phyloP scores from a whole-genome alignment of 2,113 vertebrate genomes.

The Mus pahari region DNA sequence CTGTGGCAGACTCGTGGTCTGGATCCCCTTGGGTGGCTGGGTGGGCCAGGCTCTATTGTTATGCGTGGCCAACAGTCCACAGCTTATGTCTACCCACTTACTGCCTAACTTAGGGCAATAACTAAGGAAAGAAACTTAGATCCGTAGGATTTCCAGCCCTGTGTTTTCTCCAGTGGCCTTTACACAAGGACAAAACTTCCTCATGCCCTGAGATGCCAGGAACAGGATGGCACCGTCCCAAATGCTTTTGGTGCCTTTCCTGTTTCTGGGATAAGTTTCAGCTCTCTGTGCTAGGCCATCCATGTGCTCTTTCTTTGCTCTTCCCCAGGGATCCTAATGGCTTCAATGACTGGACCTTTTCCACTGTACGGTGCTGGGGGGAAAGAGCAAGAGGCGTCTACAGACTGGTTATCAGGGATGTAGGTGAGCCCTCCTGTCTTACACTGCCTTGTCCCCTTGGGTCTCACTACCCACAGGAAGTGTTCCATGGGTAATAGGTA shows the following conservation, averaged over 20 bases:
- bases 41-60: not conserved
- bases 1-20: not conserved
- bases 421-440: slow-evolving; percentile 86
- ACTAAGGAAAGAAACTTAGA: not conserved
- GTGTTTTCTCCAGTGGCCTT: not conserved
- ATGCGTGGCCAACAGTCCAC: fast-evolving
- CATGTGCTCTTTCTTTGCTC: fast-evolving
- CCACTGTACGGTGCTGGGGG: slow-evolving; percentile 97
- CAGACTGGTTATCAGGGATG: slow-evolving; percentile 90
- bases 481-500: not conserved
- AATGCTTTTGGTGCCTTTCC: not conserved
- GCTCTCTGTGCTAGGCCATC: not conserved
- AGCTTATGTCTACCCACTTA: not conserved
- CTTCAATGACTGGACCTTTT: slow-evolving; percentile 97
- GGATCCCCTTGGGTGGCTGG: not conserved
- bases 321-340: slow-evolving; percentile 89
- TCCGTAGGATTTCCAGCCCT: not conserved
- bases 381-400: slow-evolving; percentile 93
- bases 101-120: too few species aligned
- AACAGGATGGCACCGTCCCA: not conserved
- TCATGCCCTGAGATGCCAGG: not conserved
- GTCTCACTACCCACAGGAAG: not conserved
- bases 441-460: not conserved
- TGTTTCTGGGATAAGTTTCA: not conserved
- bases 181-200: not conserved